Base-by-base conservation (phyloP, 1,140 invertebrate genomes). In the Lerema accius region DNA sequence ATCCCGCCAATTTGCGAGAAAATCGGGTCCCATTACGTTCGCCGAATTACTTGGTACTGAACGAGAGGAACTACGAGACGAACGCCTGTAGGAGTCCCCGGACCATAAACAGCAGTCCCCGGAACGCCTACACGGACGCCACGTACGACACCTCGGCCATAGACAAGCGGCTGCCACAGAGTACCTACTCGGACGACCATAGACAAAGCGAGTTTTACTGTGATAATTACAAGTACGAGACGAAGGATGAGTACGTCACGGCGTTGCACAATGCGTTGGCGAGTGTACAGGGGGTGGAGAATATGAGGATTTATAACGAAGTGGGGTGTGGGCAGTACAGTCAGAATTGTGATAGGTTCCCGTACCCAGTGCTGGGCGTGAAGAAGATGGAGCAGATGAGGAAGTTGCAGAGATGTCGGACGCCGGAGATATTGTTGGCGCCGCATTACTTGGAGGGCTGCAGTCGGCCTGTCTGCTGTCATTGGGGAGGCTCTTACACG, bases 361-460 rank as follows among this genome's bases (percentile, higher is more conserved):
- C 69, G 7, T 87, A 85, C 28, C 56, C 72, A 0, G 71, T 59
- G 7, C 11, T 73, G 10, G 64, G 63, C n/a, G 73, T 73, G 6
- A 84, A 82, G 73, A 86, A 81, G 59, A 76, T 79, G 71, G 86
- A 90, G 49, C 80, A 84, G 56, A 70, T 82, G 71, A 74, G 83
- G 67, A 90, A 89, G 79, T 84, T 91, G 80, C 92, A 92, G 68
- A 80, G 94, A 7, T 93, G 93, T 45, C 90, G 95, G 63, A 96
- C 95, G 0, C 94, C 95, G 0, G 95, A 96, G 88, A 94, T 97
- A 49, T 80, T 97, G 17, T 82, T 96, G 1, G 94, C 95, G 0
- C 95, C 96, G 2, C 93, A 95, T 64, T 96, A 95, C 84, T 86
- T 93, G 40, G 90, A 92, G 40, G 77, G 81, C 0, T 86, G 85